A percentile compares a stretch with the other conserved stretches of the same genome.
Evolutionary conservation across 2,797 vertebrate genomes (phyloP).

Genomic region (Hyperoplus lanceolatus): DNA sequence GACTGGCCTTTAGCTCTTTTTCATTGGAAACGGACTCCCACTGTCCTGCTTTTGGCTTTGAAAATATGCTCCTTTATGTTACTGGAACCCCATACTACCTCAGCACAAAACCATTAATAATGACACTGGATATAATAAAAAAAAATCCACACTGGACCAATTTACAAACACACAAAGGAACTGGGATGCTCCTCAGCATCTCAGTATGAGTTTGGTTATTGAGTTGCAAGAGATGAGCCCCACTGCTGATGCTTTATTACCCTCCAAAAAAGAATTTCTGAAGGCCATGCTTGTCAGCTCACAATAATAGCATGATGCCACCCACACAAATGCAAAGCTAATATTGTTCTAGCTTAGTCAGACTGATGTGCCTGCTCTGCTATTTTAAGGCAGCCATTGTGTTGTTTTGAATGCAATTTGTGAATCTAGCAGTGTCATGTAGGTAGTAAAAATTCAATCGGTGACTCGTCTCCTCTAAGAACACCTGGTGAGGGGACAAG

Average conservation of each 20-base stretch:
- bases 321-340: constrained; percentile 56
- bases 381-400: constrained; percentile 35
- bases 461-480: constrained; percentile 58
- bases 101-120: constrained; percentile 72
- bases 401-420: constrained; percentile 56
- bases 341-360: constrained; percentile 56
- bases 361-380: constrained; percentile 24
- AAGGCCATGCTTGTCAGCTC: constrained; percentile 62
- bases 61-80: constrained; percentile 74
- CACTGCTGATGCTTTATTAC: constrained; percentile 76
- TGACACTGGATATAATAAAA: constrained; percentile 50
- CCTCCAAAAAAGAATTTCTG: constrained; percentile 60
- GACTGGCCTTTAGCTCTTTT: constrained; percentile 71
- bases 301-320: constrained; percentile 56
- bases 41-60: constrained; percentile 68
- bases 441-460: constrained; percentile 74
- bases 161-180: constrained; percentile 68
- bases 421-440: constrained; percentile 49
- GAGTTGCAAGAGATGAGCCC: constrained; percentile 66
- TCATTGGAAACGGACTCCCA: constrained; percentile 72
- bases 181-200: constrained; percentile 65
- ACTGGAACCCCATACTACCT: constrained; percentile 45
- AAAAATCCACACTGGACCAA: constrained; percentile 65
- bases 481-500: constrained; percentile 80
- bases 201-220: constrained; percentile 72